Evolutionary conservation across 2,113 vertebrate species (phyloP), one percentile per base, ranked within the genome.

Genomic region (Carassius carassius): DNA sequence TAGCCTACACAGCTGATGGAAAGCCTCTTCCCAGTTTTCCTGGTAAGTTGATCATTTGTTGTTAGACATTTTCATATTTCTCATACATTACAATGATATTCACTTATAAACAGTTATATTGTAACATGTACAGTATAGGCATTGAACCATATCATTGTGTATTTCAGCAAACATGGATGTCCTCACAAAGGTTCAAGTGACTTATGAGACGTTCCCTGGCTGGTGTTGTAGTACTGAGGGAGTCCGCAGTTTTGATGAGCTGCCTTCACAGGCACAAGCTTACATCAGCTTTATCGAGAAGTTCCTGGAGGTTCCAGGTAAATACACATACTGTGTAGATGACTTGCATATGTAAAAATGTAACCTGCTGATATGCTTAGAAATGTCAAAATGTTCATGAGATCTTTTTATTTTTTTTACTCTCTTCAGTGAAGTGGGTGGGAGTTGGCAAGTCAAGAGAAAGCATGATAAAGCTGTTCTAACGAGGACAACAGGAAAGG

Each of bases 371-470:
- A 5, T 37, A 73, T 73, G 70, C 37, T 13, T 73, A 14, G 35
- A n/a, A n/a, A 47, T 47, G 1, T 23, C 9, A 21, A 69, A 69
- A 69, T 69, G 16, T 7, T 56, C 4, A 88, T 85, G 69, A 85
- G 35, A 81, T 4, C 10, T 29, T 29, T 29, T 29, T 29, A 29
- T 2, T 29, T 29, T 29, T 29, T 29, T 29, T 29, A 29, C 29
- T 86, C n/a, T 89, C 92, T 94, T 78, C 89, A 95, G 95, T 95
- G 85, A 95, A 95, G 90, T 95, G 95, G 95, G 93, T 95, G 2
- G 95, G 95, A 83, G 94, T 95, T 29, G 95, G 95, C 69, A 95
- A 95, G 89, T 94, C 93, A 86, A 91, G 95, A 44, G 94, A 95
- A 89, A 92, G 94, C 92, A 95, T 95, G 83, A 90, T 95, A 88